Evolutionary conservation across 2,797 vertebrate species (phyloP).

Genomic region (Enteromius paludinosus): DNA sequence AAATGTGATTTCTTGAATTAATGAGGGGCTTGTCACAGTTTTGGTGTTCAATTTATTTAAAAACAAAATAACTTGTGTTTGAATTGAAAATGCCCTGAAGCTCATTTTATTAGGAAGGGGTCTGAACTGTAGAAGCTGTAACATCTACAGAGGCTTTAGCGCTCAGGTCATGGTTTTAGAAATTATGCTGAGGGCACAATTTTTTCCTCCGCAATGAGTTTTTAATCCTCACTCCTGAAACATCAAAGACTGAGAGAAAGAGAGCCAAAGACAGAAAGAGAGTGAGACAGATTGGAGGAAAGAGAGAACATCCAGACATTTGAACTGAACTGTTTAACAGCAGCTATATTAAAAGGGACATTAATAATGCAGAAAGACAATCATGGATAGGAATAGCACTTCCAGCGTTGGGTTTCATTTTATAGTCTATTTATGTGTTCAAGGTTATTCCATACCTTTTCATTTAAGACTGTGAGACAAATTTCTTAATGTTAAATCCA

Average conservation of each 20-base stretch:
- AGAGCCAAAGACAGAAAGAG: background rate
- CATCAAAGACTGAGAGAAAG: slow-evolving; percentile 60
- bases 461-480: slow-evolving; percentile 6
- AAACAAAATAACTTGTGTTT: background rate
- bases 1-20: background rate
- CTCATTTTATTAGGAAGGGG: background rate
- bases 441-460: background rate
- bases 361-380: slow-evolving; percentile 40
- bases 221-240: slow-evolving; percentile 63
- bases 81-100: background rate
- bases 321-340: slow-evolving; percentile 61
- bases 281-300: background rate
- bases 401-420: slow-evolving; percentile 23
- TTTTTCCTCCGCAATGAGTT: slow-evolving; percentile 48
- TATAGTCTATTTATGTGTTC: slow-evolving; percentile 6
- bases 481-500: slow-evolving; percentile 2
- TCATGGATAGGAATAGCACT: slow-evolving; percentile 22
- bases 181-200: slow-evolving; percentile 49
- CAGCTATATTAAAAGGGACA: slow-evolving; percentile 31
- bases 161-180: slow-evolving; percentile 48
- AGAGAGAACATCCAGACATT: slow-evolving; percentile 29
- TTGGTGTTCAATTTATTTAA: background rate
- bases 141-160: slow-evolving; percentile 45
- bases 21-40: background rate
- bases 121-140: slow-evolving; percentile 42